Percentiles rank a stretch among this genome's conserved stretches.
These are phyloP conservation scores for Vespertilio murinus DNA, from an alignment of 2,797 vertebrate species.

Conservation along the genomic window DNA sequence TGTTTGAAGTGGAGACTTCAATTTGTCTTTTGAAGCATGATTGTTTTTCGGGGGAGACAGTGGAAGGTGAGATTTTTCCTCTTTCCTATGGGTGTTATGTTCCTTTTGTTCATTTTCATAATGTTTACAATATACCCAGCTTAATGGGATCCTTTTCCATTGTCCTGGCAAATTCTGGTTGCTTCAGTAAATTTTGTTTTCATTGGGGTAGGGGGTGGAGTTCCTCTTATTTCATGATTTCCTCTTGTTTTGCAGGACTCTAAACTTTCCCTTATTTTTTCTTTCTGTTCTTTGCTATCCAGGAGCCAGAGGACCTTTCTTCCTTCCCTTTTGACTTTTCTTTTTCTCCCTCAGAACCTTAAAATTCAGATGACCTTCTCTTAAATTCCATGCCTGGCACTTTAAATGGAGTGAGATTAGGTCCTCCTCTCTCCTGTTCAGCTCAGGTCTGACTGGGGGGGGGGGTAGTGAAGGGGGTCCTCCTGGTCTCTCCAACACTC, in stretches of 20 bases:
- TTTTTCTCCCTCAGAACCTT: neutral
- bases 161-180: neutral
- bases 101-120: neutral
- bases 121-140: neutral
- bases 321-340: neutral
- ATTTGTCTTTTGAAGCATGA: neutral
- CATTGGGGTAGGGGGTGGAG: fast-evolving
- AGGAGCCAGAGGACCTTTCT: neutral
- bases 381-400: neutral
- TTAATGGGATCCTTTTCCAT: neutral
- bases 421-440: neutral
- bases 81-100: neutral
- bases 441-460: neutral
- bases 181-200: neutral
- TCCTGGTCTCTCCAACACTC: neutral
- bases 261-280: neutral
- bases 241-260: neutral
- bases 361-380: neutral
- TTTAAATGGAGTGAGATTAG: neutral
- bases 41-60: neutral
- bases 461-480: no score
- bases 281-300: neutral
- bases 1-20: neutral
- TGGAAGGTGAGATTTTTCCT: neutral
- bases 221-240: neutral